These are phyloP conservation scores for Drosophila sp. DNA, from an alignment of 1,140 invertebrate genomes.

Conservation along the genomic window DNA sequence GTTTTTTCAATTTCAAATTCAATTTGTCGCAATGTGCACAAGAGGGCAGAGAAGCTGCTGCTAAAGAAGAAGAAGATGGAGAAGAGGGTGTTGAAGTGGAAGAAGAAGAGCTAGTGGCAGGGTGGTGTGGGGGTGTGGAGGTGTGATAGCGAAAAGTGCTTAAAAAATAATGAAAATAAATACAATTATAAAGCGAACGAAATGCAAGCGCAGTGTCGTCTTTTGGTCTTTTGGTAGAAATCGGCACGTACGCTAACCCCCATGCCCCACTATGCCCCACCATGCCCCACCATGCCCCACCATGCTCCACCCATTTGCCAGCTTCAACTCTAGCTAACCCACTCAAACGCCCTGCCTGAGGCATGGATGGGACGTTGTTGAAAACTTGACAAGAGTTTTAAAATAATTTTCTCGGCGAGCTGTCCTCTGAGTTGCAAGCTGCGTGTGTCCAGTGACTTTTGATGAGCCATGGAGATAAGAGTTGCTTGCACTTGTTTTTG, in stretches of 20 bases:
- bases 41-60: conserved; percentile 15
- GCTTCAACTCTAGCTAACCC: too few species aligned
- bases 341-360: neutral
- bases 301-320: neutral
- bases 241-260: conserved; percentile 44
- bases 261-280: conserved; percentile 27
- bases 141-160: conserved; percentile 23
- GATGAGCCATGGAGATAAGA: conserved; percentile 47
- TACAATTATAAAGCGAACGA: conserved; percentile 60
- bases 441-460: conserved; percentile 62
- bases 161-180: conserved; percentile 72
- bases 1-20: conserved; percentile 60
- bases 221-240: conserved; percentile 33
- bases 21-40: conserved; percentile 55
- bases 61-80: conserved; percentile 17
- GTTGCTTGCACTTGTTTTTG: conserved; percentile 27
- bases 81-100: neutral
- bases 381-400: conserved; percentile 70
- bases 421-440: neutral
- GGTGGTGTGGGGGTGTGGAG: neutral
- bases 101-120: neutral
- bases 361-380: conserved; percentile 25
- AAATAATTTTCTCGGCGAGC: conserved; percentile 59
- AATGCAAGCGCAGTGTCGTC: conserved; percentile 44
- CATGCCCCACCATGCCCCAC: neutral